Evolutionary conservation across 64 coral and sea anemone species (phyloP).

Genomic region (Dendrophyllia cribrosa): DNA sequence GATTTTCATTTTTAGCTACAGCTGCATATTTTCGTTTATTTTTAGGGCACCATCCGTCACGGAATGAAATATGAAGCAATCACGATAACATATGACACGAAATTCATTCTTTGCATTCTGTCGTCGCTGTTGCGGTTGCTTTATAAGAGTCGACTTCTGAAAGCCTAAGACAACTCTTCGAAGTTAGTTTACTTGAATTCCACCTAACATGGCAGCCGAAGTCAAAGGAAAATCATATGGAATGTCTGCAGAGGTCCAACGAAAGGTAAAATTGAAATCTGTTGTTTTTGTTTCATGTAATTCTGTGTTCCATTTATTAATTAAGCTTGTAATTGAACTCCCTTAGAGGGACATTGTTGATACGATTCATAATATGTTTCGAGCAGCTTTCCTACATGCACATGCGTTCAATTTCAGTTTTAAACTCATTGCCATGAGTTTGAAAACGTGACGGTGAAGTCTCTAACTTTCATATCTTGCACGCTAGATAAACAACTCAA

Average conservation of each 20-base stretch:
- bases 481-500: no score
- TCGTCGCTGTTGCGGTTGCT: background rate
- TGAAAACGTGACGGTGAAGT: no score
- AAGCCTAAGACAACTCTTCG: background rate
- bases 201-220: background rate
- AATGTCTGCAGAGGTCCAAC: conserved; percentile 7
- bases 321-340: no score
- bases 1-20: no score
- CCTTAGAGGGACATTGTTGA: no score
- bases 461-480: no score
- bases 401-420: no score
- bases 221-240: background rate
- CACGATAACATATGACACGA: background rate
- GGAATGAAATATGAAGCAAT: background rate
- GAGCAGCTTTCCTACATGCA: no score
- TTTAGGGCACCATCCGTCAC: background rate
- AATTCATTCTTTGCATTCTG: background rate
- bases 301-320: background rate
- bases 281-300: background rate
- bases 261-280: background rate
- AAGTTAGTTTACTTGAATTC: background rate
- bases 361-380: no score
- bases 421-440: no score
- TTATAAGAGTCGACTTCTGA: background rate
- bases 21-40: no score